Percentiles rank a stretch among this genome's conserved stretches.
Conservation (phyloP, 2,888 invertebrate genomes). For the Ferrisia virgata region DNA sequence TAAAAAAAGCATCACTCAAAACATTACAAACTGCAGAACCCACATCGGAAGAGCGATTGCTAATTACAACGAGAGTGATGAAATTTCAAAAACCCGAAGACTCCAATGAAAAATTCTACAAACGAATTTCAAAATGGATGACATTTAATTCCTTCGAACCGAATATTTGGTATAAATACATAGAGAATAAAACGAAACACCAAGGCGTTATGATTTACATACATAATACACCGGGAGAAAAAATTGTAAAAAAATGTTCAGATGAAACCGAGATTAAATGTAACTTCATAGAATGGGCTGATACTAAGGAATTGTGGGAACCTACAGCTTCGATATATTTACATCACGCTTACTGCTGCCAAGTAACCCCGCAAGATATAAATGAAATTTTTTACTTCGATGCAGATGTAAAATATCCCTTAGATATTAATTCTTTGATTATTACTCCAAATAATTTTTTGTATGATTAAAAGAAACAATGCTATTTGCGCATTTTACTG, state of each 20-base stretch:
- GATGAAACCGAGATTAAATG: background rate
- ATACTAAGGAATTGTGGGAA: background rate
- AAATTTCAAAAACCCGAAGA: too few species aligned
- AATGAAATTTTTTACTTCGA: background rate
- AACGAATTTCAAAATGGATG: too few species aligned
- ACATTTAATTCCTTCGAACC: too few species aligned
- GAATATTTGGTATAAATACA: background rate
- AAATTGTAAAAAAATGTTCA: background rate
- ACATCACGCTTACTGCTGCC: background rate
- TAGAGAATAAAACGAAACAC: background rate
- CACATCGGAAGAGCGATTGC: too few species aligned
- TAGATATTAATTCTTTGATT: background rate
- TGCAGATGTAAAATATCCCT: background rate
- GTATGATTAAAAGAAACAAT: too few species aligned
- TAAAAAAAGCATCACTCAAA: too few species aligned
- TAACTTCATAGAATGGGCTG: background rate
- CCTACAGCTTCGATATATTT: background rate
- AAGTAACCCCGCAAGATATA: background rate
- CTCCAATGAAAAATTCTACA: too few species aligned
- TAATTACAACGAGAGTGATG: too few species aligned
- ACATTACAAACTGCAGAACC: too few species aligned
- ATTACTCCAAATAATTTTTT: too few species aligned
- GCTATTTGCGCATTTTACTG: too few species aligned
- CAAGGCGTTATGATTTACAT: background rate
- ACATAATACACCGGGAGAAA: background rate